phyloP scores from a whole-genome alignment of 1,140 invertebrate species.

The Laupala kohalensis region DNA sequence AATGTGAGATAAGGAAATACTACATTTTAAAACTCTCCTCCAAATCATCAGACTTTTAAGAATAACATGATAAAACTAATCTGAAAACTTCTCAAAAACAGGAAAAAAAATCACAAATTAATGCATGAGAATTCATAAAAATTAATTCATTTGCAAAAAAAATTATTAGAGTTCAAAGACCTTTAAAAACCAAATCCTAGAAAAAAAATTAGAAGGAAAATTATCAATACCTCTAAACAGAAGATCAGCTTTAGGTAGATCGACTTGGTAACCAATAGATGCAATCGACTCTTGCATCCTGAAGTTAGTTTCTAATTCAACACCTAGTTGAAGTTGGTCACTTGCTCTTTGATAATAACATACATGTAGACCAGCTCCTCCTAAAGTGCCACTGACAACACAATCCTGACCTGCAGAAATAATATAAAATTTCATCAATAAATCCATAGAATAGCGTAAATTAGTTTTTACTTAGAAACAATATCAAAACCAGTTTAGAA shows the following conservation, averaged over 20 bases:
- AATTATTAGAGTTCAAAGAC: not conserved
- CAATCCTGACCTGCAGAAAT: conserved; percentile 31
- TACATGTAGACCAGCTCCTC: conserved; percentile 66
- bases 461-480: not conserved
- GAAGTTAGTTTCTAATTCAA: conserved; percentile 75
- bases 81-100: no score
- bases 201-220: conserved; percentile 13
- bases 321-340: conserved; percentile 74
- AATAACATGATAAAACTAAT: no score
- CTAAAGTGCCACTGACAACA: conserved; percentile 58
- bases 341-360: conserved; percentile 93
- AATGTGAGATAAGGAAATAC: no score
- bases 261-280: conserved; percentile 89
- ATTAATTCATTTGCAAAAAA: not conserved
- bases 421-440: conserved; percentile 13
- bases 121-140: no score
- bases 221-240: conserved; percentile 77
- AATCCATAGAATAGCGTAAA: not conserved
- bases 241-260: conserved; percentile 89
- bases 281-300: conserved; percentile 82
- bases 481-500: not conserved
- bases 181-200: conserved; percentile 23
- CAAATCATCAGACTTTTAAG: no score
- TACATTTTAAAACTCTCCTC: no score
- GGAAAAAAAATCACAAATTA: no score